These are phyloP conservation scores for Galaxias olidus DNA, from an alignment of 2,797 vertebrate genomes.

Conservation along the genomic window DNA sequence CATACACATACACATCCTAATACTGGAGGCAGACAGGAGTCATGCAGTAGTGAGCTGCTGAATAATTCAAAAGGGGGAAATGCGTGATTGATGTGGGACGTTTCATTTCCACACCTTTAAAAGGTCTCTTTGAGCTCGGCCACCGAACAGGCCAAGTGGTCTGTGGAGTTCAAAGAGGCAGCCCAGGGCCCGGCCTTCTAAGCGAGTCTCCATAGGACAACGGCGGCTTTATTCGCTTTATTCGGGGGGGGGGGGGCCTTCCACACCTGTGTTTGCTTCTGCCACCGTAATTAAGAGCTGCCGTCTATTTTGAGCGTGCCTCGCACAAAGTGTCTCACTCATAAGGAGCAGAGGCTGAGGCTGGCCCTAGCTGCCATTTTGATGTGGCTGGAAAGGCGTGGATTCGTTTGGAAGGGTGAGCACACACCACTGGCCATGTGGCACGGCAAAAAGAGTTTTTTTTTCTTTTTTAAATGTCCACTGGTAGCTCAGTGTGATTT, in stretches of 20 bases:
- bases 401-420: slow-evolving; percentile 47
- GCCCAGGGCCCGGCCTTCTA: slow-evolving; percentile 64
- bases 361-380: slow-evolving; percentile 57
- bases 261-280: slow-evolving; percentile 82
- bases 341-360: slow-evolving; percentile 55
- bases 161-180: slow-evolving; percentile 71
- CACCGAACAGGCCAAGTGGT: slow-evolving; percentile 61
- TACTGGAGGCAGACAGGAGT: slow-evolving; percentile 23
- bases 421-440: slow-evolving; percentile 32
- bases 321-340: slow-evolving; percentile 76
- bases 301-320: slow-evolving; percentile 69
- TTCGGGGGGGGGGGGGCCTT: slow-evolving; percentile 43
- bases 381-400: slow-evolving; percentile 65
- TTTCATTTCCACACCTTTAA: slow-evolving; percentile 76
- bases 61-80: slow-evolving; percentile 75
- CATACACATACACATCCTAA: background rate
- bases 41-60: slow-evolving; percentile 47
- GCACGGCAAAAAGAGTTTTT: slow-evolving; percentile 24
- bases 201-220: slow-evolving; percentile 66
- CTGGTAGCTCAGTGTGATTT: too few species aligned
- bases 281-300: slow-evolving; percentile 73
- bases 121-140: slow-evolving; percentile 67
- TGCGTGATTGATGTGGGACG: slow-evolving; percentile 76
- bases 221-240: slow-evolving; percentile 70
- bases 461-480: too few species aligned